These are phyloP conservation scores for Ryuthela nishihirai DNA, from an alignment of 2,888 invertebrate genomes.

Conservation along the genomic window DNA sequence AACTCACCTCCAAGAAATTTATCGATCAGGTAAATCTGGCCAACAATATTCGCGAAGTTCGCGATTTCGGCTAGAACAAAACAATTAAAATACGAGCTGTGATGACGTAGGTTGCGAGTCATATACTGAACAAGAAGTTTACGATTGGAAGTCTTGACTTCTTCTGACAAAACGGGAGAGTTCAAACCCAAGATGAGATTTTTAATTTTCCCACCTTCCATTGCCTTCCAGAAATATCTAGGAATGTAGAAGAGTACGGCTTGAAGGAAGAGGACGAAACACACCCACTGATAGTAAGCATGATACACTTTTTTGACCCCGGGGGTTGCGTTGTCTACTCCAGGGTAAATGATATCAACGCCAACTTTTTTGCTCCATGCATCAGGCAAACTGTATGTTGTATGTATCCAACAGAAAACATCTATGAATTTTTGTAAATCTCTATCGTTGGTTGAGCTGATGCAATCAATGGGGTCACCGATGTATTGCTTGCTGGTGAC, in stretches of 20 bases:
- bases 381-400: slow-evolving; percentile 81
- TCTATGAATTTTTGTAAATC: slow-evolving; percentile 74
- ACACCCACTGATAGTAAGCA: slow-evolving; percentile 51
- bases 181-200: slow-evolving; percentile 42
- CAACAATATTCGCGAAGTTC: slow-evolving; percentile 43
- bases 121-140: slow-evolving; percentile 59
- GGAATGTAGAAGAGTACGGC: slow-evolving; percentile 48
- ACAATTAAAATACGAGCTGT: slow-evolving; percentile 64
- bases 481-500: slow-evolving; percentile 18
- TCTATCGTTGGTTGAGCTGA: slow-evolving; percentile 56
- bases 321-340: slow-evolving; percentile 59
- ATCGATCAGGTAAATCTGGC: slow-evolving; percentile 44
- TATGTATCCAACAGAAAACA: slow-evolving; percentile 94
- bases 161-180: slow-evolving; percentile 33
- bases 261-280: slow-evolving; percentile 49
- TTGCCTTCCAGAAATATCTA: slow-evolving; percentile 47
- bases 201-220: slow-evolving; percentile 45
- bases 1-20: slow-evolving; percentile 44
- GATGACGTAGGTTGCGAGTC: slow-evolving; percentile 67
- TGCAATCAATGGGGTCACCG: slow-evolving; percentile 33
- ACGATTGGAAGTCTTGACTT: slow-evolving; percentile 9
- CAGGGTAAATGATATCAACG: slow-evolving; percentile 75
- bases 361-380: slow-evolving; percentile 77
- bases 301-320: slow-evolving; percentile 45
- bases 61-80: slow-evolving; percentile 41